Evolutionary conservation across 2,888 invertebrate species (phyloP).

Genomic region (Oligia latruncula): DNA sequence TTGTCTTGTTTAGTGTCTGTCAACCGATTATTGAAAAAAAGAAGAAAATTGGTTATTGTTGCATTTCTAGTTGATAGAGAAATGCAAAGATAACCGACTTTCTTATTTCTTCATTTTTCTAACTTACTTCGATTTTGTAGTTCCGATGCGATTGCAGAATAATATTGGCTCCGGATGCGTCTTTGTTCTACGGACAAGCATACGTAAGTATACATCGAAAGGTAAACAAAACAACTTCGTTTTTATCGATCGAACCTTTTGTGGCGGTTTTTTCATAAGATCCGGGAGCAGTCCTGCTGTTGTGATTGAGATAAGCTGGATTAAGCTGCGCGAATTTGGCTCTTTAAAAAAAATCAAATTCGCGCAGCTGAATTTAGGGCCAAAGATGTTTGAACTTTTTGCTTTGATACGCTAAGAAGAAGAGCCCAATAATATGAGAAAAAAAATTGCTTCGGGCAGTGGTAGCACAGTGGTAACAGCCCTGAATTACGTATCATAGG

Average conservation of each 20-base stretch:
- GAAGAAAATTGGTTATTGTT: neutral
- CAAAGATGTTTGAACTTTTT: neutral
- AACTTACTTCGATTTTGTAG: neutral
- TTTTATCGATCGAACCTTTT: conserved; percentile 1
- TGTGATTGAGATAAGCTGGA: neutral
- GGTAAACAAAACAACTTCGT: neutral
- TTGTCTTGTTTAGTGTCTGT: neutral
- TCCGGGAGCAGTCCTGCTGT: neutral
- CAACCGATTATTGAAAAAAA: neutral
- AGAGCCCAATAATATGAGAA: neutral
- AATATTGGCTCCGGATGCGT: conserved; percentile 42
- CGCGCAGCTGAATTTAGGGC: neutral
- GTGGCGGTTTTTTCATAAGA: neutral
- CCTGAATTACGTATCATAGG: neutral
- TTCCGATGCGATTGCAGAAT: conserved; percentile 21
- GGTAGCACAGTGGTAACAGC: neutral
- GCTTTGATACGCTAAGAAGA: neutral
- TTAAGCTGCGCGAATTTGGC: too few species aligned
- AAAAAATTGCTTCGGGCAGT: neutral
- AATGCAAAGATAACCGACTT: neutral
- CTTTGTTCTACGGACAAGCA: conserved; percentile 22
- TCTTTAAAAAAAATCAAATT: too few species aligned
- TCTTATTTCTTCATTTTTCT: neutral
- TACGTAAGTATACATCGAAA: neutral
- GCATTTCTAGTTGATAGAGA: neutral